These are phyloP conservation scores for Pollicipes pollicipes DNA, from an alignment of 1,140 invertebrate genomes.

Conservation along the genomic window DNA sequence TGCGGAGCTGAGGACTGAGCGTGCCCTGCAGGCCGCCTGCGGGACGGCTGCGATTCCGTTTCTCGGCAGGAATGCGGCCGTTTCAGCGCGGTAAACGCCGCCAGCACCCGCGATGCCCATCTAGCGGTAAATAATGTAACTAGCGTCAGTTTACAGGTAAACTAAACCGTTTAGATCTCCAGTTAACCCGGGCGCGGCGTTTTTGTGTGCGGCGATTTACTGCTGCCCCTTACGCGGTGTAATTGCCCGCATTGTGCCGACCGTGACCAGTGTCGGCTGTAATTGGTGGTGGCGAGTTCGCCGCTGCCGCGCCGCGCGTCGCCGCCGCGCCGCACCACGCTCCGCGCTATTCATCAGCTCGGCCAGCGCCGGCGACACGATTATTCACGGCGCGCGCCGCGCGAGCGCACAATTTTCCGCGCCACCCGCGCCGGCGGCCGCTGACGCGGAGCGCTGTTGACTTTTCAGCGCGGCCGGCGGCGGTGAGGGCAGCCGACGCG, in stretches of 20 bases:
- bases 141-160: not conserved
- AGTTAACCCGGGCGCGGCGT: not conserved
- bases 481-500: no score
- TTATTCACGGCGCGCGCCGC: not conserved
- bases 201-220: not conserved
- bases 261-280: not conserved
- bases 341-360: not conserved
- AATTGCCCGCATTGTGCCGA: not conserved
- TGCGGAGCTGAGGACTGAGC: no score
- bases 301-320: no score
- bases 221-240: not conserved
- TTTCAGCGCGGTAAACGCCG: not conserved
- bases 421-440: no score
- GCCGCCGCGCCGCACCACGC: no score
- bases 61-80: not conserved
- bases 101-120: not conserved
- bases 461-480: not conserved
- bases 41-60: not conserved
- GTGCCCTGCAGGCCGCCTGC: no score
- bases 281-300: not conserved
- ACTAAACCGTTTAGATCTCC: slow-evolving; percentile 1
- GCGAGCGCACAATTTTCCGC: not conserved
- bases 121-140: not conserved
- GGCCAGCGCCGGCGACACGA: no score
- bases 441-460: not conserved